These are phyloP conservation scores for Ips nitidus DNA, from an alignment of 1,140 invertebrate genomes.

Conservation along the genomic window DNA sequence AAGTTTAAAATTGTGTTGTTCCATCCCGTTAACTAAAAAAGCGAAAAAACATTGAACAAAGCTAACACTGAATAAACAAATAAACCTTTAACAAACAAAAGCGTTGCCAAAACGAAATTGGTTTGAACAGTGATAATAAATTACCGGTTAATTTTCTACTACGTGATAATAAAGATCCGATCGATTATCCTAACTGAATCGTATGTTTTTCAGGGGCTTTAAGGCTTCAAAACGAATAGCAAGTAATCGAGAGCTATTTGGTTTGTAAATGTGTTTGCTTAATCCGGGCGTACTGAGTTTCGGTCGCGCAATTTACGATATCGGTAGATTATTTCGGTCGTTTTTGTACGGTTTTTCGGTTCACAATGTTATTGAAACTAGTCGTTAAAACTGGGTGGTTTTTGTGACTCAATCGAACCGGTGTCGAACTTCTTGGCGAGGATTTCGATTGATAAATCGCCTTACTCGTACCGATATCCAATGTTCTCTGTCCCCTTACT, in stretches of 20 bases:
- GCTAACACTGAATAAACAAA: no score
- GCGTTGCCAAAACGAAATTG: no score
- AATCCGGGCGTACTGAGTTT: slow-evolving; percentile 7
- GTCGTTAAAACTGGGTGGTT: not conserved
- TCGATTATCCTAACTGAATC: no score
- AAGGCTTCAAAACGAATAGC: slow-evolving; percentile 9
- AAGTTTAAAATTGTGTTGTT: no score
- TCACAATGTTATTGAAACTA: slow-evolving; percentile 1
- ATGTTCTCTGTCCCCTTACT: slow-evolving; percentile 18
- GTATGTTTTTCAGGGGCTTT: not conserved
- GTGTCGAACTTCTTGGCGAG: slow-evolving; percentile 11
- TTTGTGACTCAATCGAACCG: slow-evolving; percentile 7
- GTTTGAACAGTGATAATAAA: no score
- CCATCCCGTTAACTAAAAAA: no score
- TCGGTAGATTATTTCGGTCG: not conserved
- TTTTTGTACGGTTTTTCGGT: not conserved
- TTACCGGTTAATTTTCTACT: no score
- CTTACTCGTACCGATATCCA: slow-evolving; percentile 14
- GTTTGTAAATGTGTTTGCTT: slow-evolving; percentile 18
- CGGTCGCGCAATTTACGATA: slow-evolving; percentile 12
- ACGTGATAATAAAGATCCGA: no score
- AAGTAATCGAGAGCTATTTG: slow-evolving; percentile 15
- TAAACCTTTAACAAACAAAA: no score
- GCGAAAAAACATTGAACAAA: no score
- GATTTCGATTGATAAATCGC: slow-evolving; percentile 22